Evolutionary conservation across 1,140 invertebrate genomes (phyloP).

Genomic region (Bombyx mandarina): DNA sequence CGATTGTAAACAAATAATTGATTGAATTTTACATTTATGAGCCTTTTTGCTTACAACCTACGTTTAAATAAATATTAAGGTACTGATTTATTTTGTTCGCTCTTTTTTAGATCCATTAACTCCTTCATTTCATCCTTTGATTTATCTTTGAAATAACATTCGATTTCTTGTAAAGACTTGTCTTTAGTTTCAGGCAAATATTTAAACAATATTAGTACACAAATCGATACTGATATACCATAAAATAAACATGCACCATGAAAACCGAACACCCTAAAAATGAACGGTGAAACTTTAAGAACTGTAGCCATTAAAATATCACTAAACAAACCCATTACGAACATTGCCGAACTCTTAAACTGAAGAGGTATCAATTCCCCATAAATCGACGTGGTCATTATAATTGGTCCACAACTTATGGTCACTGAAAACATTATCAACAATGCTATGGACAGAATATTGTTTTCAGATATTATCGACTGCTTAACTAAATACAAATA

Average conservation of each 20-base stretch:
- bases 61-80: not conserved
- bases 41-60: too few species aligned
- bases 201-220: constrained; percentile 15
- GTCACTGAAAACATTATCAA: constrained; percentile 22
- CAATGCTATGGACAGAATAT: constrained; percentile 17
- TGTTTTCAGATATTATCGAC: constrained; percentile 17
- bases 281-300: constrained; percentile 18
- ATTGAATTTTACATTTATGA: too few species aligned
- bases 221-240: constrained; percentile 12
- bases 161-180: constrained; percentile 25
- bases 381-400: constrained; percentile 19
- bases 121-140: constrained; percentile 5
- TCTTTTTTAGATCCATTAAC: constrained; percentile 5
- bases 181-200: constrained; percentile 29
- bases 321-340: constrained; percentile 11
- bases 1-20: too few species aligned
- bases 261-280: constrained; percentile 13
- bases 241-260: constrained; percentile 21
- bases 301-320: constrained; percentile 16
- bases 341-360: constrained; percentile 16
- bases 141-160: constrained; percentile 17
- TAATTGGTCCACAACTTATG: constrained; percentile 24
- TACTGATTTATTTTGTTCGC: constrained; percentile 4
- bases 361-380: constrained; percentile 23
- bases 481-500: constrained; percentile 21